Conservation (phyloP, 2,113 vertebrate genomes). For the Lamprotornis superbus region DNA sequence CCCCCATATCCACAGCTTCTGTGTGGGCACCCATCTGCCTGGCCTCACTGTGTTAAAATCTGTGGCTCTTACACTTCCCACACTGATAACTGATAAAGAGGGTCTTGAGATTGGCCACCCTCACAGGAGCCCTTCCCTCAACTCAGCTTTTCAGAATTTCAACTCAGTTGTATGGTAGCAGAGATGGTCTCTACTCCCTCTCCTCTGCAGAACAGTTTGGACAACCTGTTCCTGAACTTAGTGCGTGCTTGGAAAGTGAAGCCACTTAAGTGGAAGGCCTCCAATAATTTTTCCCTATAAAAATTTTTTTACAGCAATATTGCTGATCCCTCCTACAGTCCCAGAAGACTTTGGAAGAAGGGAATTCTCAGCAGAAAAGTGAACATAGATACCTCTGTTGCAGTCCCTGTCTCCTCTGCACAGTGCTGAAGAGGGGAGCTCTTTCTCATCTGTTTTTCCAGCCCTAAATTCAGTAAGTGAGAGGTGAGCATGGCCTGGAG, state of each 20-base stretch:
- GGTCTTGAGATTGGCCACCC: neutral
- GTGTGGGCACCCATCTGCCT: neutral
- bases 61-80: neutral
- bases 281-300: neutral
- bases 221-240: neutral
- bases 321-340: neutral
- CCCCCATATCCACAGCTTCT: neutral
- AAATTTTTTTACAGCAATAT: neutral
- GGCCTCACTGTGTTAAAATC: neutral
- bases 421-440: neutral
- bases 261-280: neutral
- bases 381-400: neutral
- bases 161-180: neutral
- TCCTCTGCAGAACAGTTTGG: neutral
- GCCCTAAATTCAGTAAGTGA: neutral
- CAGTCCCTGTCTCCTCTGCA: neutral
- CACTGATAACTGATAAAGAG: neutral
- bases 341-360: neutral
- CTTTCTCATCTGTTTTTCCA: neutral
- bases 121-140: neutral
- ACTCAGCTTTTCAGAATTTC: too few species aligned
- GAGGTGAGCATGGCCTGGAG: neutral
- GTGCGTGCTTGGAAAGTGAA: neutral
- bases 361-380: neutral
- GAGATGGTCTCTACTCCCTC: neutral